phyloP scores from a whole-genome alignment of 2,888 invertebrate species.

The Camponotus fellah region DNA sequence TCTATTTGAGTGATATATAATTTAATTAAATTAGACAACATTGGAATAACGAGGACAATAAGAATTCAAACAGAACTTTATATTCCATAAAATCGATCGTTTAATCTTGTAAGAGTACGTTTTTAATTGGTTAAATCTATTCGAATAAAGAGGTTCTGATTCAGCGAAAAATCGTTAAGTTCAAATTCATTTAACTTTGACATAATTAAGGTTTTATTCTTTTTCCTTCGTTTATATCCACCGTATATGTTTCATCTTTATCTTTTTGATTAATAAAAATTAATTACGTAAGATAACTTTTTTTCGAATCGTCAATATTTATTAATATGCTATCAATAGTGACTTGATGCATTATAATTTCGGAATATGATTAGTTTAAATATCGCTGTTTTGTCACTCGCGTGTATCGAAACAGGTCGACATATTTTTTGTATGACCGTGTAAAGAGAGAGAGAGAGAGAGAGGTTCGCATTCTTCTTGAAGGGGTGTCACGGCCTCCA shows the following conservation, averaged over 20 bases:
- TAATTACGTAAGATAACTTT: background rate
- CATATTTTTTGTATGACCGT: slow-evolving; percentile 31
- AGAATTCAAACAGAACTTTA: background rate
- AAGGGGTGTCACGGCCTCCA: slow-evolving; percentile 69
- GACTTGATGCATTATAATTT: background rate
- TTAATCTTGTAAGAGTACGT: background rate
- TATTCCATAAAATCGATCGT: background rate
- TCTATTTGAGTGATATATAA: background rate
- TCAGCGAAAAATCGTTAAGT: background rate
- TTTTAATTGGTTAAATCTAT: background rate
- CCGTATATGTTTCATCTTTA: background rate
- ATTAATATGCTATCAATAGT: too few species aligned
- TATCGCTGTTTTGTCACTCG: background rate
- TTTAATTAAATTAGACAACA: background rate
- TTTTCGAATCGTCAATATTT: background rate
- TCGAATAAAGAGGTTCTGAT: background rate
- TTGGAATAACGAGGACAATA: background rate
- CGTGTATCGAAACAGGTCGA: background rate
- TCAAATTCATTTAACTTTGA: background rate
- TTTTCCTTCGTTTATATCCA: background rate
- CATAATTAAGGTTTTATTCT: background rate
- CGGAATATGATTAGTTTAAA: slow-evolving; percentile 5
- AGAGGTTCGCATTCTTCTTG: slow-evolving; percentile 33
- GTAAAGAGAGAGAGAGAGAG: slow-evolving; percentile 11
- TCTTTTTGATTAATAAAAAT: background rate